Base-by-base conservation (phyloP, 2,797 vertebrate species). In the Siniperca obscura region DNA sequence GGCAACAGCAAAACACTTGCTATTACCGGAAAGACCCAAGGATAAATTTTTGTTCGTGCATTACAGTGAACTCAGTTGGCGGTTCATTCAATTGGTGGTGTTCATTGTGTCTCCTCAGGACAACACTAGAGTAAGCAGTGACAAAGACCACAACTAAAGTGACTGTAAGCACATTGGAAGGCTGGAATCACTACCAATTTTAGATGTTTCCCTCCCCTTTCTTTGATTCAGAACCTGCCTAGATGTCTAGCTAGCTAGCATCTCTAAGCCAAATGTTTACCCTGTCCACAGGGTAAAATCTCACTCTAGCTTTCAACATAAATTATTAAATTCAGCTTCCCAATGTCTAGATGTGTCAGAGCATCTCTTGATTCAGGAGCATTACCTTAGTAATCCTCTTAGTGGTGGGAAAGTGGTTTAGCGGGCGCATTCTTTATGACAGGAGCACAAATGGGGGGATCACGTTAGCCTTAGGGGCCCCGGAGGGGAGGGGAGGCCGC, bases 381-480 rank as follows among this genome's bases (percentile, higher is more conserved):
- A 93, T 95, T 94, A 94, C 93, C 90, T 90, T 91, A 82, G 88
- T 96, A 96, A 96, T 96, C 95, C 95, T 94, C 94, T 96, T 96
- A 94, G 91, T 93, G 94, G 93, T 96, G 95, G 95, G 95, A 95
- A 95, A 95, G 92, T 93, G 90, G 92, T 95, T 96, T 94, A 94
- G 91, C 52, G 82, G 82, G 89, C 66, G 89, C 93, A 95, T 95
- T 95, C 95, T 94, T 95, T 94, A 93, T 95, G 91, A 94, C 83
- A 87, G 88, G 86, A 89, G 87, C 86, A 92, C 93, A 95, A 95
- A 94, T 90, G 90, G 90, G 92, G 89, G 93, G 93, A 91, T 94
- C 92, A 92, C 86, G 64, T 92, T 94, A 92, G 92, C 90, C 86
- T 90, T 88, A 93, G 92, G 92, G 92, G 92, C 92, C 93, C 86